Conservation (phyloP, 2,113 vertebrate genomes). For the Physeter macrocephalus region DNA sequence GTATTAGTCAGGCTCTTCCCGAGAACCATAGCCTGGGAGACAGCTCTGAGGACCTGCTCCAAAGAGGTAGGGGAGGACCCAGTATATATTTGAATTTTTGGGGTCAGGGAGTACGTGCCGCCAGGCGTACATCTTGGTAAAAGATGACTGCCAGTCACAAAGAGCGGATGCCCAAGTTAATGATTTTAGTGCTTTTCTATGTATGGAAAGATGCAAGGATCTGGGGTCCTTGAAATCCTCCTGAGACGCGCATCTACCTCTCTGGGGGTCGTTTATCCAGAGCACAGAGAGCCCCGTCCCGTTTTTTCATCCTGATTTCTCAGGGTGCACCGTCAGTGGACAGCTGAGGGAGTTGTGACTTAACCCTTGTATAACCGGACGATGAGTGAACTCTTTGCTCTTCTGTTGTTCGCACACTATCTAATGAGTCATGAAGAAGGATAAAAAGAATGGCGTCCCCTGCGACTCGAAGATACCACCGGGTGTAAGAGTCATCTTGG, state of each 20-base stretch:
- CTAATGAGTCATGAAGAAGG: background rate
- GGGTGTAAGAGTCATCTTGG: background rate
- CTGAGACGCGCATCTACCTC: background rate
- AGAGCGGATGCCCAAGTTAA: background rate
- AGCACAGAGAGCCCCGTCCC: background rate
- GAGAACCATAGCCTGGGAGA: background rate
- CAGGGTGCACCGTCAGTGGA: too few species aligned
- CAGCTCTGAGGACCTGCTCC: background rate
- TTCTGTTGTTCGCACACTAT: background rate
- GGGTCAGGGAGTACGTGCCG: background rate
- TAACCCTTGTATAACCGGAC: background rate
- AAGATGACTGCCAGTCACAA: background rate
- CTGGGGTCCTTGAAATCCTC: background rate
- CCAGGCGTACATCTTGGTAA: background rate
- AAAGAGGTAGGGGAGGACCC: background rate
- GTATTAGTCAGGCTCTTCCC: background rate
- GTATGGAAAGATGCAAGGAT: background rate
- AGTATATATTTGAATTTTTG: background rate
- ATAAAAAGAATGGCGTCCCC: background rate
- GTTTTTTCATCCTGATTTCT: background rate
- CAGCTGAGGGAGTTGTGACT: background rate
- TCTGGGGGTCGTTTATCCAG: background rate
- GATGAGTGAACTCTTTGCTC: background rate
- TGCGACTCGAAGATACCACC: background rate
- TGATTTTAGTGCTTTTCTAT: background rate